phyloP scores from a whole-genome alignment of 2,113 vertebrate species.

The Rhinoptilus africanus region DNA sequence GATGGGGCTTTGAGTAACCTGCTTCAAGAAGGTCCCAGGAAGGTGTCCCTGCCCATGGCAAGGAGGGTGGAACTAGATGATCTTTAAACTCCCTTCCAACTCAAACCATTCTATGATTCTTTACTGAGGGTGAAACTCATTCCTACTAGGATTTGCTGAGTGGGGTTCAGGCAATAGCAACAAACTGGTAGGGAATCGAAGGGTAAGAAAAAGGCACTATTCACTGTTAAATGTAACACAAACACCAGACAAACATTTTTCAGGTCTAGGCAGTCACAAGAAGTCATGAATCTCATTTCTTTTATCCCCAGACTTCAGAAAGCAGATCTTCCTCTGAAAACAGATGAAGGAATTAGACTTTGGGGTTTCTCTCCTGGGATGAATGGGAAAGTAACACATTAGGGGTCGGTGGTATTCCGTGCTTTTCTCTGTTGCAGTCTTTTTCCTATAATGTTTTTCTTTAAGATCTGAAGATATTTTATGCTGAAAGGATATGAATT shows the following conservation, averaged over 20 bases:
- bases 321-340: neutral
- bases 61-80: neutral
- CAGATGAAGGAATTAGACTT: neutral
- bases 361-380: neutral
- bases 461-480: neutral
- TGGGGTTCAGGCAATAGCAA: neutral
- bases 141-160: neutral
- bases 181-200: neutral
- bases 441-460: neutral
- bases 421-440: neutral
- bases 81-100: neutral
- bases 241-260: neutral
- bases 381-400: neutral
- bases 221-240: neutral
- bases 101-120: neutral
- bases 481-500: neutral
- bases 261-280: neutral
- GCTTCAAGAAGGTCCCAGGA: neutral
- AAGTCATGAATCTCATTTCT: neutral
- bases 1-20: neutral
- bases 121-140: neutral
- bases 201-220: neutral
- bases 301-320: neutral
- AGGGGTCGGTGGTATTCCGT: neutral
- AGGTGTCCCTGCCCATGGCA: neutral